These are phyloP conservation scores for Macrochelys suwanniensis DNA, from an alignment of 2,797 vertebrate species.

Conservation along the genomic window DNA sequence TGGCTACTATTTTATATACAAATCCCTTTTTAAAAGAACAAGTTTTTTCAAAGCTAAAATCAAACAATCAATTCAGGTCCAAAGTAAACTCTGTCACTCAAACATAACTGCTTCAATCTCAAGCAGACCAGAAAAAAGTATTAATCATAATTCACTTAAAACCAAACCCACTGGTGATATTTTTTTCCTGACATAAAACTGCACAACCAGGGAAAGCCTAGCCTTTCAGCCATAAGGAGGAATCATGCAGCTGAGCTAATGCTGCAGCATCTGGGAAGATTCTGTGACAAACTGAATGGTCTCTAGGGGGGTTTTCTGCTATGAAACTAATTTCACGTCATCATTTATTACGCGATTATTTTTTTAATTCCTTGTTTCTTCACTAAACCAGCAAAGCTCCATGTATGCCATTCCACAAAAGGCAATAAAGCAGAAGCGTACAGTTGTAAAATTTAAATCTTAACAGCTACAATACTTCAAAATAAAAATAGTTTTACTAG, in stretches of 20 bases:
- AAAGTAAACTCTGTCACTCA: neutral
- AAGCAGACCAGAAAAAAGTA: neutral
- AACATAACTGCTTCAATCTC: neutral
- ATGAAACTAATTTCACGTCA: neutral
- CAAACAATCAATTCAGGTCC: neutral
- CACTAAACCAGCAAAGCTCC: neutral
- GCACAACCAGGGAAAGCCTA: neutral
- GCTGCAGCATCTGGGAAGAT: neutral
- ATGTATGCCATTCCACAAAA: neutral
- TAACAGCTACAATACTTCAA: neutral
- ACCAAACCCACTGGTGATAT: neutral
- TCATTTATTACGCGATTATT: neutral
- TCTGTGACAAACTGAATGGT: neutral
- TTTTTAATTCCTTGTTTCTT: neutral
- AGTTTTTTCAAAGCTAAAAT: neutral
- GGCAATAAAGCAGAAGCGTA: neutral
- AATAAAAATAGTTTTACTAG: neutral
- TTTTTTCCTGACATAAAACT: neutral
- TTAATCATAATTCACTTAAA: neutral
- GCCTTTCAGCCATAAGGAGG: neutral
- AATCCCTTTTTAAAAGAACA: neutral
- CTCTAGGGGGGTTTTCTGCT: neutral
- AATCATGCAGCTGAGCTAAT: neutral
- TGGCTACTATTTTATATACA: neutral
- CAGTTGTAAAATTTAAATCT: accelerated